Evolutionary conservation across 2,797 vertebrate genomes (phyloP), one percentile per base, ranked within the genome.

Genomic region (Halcyon chelicuti): DNA sequence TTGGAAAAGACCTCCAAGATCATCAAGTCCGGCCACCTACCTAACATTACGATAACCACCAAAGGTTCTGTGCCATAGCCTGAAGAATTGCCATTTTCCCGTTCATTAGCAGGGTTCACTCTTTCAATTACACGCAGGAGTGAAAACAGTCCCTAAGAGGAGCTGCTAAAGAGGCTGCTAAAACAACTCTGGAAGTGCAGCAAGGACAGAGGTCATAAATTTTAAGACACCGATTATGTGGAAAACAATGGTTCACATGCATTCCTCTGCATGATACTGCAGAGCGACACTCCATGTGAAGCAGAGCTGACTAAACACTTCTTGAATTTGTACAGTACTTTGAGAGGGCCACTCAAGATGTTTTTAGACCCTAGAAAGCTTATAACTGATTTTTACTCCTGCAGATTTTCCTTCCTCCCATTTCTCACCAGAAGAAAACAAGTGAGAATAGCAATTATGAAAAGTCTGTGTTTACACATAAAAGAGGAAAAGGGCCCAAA

Each of bases 211-310:
- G 29, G 15, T 8, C 19, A 7, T 5, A 17, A 71, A 3, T 5
- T 16, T 0, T 17, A 65, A 75, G 23, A 46, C 9, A 8, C 15
- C 7, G 16, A 70, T 39, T 46, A 87, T 37, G 10, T 79, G 47
- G 40, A 46, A 77, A 55, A 3, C 40, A 55, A 6, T 1, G 7
- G 35, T 31, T 94, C 65, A 77, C 25, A 7, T 5, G 2, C 83
- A 63, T 14, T 23, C 44, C 61, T 67, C 20, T 29, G 15, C 83
- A 71, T 19, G 14, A 0, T 8, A 67, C 40, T 86, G 2, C 16
- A 51, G 57, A 63, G 16, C 0, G 0, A 40, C 2, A 0, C 22
- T 44, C 37, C 31, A 29, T 0, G 0, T 8, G 9, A 86, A 71
- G 37, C 40, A 33, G 25, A 86, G 61, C 44, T 71, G 42, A 83